Evolutionary conservation across 2,797 vertebrate genomes (phyloP), one percentile per base, ranked within the genome.

Genomic region (Otolemur crassicaudatus): DNA sequence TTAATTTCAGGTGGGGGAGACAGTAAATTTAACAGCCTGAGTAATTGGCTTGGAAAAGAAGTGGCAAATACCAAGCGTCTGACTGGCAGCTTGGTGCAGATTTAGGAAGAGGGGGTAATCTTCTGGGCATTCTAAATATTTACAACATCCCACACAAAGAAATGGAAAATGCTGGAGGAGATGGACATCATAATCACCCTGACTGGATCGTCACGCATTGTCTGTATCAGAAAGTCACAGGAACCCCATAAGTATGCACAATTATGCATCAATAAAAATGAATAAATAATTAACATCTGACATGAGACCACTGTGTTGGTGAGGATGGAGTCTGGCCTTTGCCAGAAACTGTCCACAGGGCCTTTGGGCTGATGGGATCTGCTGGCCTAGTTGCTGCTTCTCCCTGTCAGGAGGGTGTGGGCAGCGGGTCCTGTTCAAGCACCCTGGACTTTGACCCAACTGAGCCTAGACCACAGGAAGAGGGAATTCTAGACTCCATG

Each of bases 351-450:
- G 5, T 43, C 67, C 31, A 17, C 23, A 1, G 10, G n/a, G 25
- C 8, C 22, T 76, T 27, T 34, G 37, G 10, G 37, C 7, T 11
- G 13, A 16, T 2, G 22, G 67, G 14, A 5, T 46, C 40, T 81
- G 9, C 43, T n/a, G 20, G 8, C 25, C 7, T 1, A n/a, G 13
- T 27, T 0, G 3, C 2, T 3, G 27, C 17, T 3, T 58, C 17
- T 70, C 27, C 6, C 1, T 12, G 61, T 7, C 17, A 23, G 34
- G 5, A 69, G 12, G n/a, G 1, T 9, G 11, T 27, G 60, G 4
- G 22, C 20, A 5, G 31, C n/a, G 0, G 58, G n/a, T 9, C 61
- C 2, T 23, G 27, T 43, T 69, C 25, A 2, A 56, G 34, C 72
- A 22, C 2, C 20, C 7, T 65, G 27, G 23, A 2, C 25, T 90